Evolutionary conservation across 2,888 invertebrate species (phyloP).

Genomic region (Automeris io): DNA sequence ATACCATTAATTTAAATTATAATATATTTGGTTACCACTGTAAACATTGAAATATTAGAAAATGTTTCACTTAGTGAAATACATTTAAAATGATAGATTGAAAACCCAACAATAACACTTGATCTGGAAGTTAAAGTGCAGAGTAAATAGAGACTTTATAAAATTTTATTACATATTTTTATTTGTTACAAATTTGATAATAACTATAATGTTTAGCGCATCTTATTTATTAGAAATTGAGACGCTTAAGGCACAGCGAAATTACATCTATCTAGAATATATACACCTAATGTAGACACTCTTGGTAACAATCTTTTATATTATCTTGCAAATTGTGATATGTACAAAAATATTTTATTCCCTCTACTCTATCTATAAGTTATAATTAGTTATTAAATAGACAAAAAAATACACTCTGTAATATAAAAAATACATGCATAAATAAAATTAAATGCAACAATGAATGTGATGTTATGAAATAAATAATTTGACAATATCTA

Average conservation of each 20-base stretch:
- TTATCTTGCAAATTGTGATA: slow-evolving; percentile 68
- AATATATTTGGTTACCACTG: slow-evolving; percentile 15
- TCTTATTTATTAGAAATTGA: slow-evolving; percentile 70
- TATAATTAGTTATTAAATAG: slow-evolving; percentile 17
- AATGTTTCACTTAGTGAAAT: slow-evolving; percentile 12
- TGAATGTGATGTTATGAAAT: slow-evolving; percentile 11
- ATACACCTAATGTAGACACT: slow-evolving; percentile 53
- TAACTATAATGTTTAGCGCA: slow-evolving; percentile 45
- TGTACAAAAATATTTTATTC: slow-evolving; percentile 73
- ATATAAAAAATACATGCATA: slow-evolving; percentile 10
- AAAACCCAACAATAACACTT: slow-evolving; percentile 30
- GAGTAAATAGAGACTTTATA: slow-evolving; percentile 57
- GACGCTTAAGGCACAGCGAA: slow-evolving; percentile 75
- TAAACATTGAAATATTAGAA: slow-evolving; percentile 12
- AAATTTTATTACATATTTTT: slow-evolving; percentile 40
- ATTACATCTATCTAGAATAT: slow-evolving; percentile 66
- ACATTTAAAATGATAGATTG: slow-evolving; percentile 17
- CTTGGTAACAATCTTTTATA: slow-evolving; percentile 59
- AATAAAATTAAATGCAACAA: slow-evolving; percentile 18
- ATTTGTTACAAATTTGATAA: slow-evolving; percentile 58
- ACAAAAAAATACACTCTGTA: slow-evolving; percentile 14
- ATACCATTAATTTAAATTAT: slow-evolving; percentile 32
- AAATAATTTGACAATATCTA: slow-evolving; percentile 21
- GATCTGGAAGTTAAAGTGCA: slow-evolving; percentile 38
- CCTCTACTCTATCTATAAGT: slow-evolving; percentile 45